phyloP scores from a whole-genome alignment of 2,797 vertebrate species.

The Sebastes nivosus region DNA sequence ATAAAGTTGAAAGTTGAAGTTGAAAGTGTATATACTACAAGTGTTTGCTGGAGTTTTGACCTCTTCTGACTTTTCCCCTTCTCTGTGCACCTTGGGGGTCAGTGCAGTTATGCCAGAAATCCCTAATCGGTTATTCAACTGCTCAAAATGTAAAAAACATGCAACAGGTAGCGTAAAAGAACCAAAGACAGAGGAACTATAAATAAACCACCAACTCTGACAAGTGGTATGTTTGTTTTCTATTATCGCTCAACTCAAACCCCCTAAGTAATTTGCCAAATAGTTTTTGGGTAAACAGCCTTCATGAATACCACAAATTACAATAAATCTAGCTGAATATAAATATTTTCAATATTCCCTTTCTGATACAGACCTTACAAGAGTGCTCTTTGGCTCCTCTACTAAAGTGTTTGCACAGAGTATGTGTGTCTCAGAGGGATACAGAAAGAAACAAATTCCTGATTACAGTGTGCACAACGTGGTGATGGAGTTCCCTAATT shows the following conservation, averaged over 20 bases:
- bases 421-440: constrained; percentile 33
- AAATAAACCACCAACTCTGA: background rate
- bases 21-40: background rate
- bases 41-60: background rate
- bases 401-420: constrained; percentile 7
- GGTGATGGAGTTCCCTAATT: constrained; percentile 63
- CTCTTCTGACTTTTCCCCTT: background rate
- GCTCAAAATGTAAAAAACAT: background rate
- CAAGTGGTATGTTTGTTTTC: background rate
- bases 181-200: background rate
- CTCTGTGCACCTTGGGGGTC: background rate
- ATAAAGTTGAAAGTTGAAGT: no score
- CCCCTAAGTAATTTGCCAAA: background rate
- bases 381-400: constrained; percentile 5
- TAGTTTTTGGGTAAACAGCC: background rate
- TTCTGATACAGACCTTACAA: background rate
- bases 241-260: background rate
- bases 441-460: constrained; percentile 46
- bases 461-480: constrained; percentile 38
- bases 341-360: constrained; percentile 7
- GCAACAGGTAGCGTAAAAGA: background rate
- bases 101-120: background rate
- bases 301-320: background rate
- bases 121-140: background rate
- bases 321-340: constrained; percentile 5